Evolutionary conservation across 2,113 vertebrate species (phyloP).

Genomic region (Ochotona curzoniae): DNA sequence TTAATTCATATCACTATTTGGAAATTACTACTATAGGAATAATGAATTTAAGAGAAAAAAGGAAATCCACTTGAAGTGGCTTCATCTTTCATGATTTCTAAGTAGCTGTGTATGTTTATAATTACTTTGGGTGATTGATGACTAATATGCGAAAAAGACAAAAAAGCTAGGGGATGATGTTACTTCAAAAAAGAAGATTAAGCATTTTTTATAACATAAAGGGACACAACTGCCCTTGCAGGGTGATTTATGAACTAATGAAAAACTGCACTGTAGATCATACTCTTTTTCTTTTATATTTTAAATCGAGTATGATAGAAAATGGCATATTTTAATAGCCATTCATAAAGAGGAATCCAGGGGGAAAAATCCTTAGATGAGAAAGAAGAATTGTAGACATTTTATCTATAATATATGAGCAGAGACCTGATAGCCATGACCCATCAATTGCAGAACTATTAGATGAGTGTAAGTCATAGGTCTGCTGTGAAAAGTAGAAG

Average conservation of each 20-base stretch:
- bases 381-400: background rate
- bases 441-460: background rate
- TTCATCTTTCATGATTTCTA: constrained; percentile 28
- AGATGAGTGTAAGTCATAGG: background rate
- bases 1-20: constrained; percentile 18
- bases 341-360: background rate
- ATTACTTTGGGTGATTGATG: background rate
- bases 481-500: background rate
- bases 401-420: background rate
- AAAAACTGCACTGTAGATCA: background rate
- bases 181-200: constrained; percentile 26
- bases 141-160: background rate
- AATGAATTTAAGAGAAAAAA: constrained; percentile 47
- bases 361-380: background rate
- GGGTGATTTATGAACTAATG: background rate
- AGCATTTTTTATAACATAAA: background rate
- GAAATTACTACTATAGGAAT: constrained; percentile 36
- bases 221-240: background rate
- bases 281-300: background rate
- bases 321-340: background rate
- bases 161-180: background rate
- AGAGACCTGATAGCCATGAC: background rate
- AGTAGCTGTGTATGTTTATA: constrained; percentile 36
- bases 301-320: background rate
- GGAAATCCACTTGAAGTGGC: background rate